Base-by-base conservation (phyloP, 2,797 vertebrate genomes). In the Sciurus carolinensis region DNA sequence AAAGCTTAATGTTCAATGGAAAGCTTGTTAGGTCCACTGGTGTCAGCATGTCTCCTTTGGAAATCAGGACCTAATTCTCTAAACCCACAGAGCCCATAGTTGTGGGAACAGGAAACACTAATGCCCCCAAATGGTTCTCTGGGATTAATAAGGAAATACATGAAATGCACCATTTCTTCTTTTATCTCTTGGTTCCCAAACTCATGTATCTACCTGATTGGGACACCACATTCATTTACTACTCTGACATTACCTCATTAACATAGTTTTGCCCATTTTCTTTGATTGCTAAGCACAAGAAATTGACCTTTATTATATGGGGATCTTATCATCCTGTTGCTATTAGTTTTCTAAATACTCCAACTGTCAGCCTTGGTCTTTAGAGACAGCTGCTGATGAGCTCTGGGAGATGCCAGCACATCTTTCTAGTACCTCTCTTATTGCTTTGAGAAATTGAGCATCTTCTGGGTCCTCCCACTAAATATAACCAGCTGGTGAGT, bases 401-500 rank as follows among this genome's bases (percentile, higher is more conserved):
- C 50, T 66, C 81, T 54, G 22, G 72, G 69, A 90, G 64, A 75
- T 75, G 28, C 17, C 4, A 3, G 6, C 73, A 9, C 39, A 69
- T 83, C 69, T 94, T 89, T 36, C 64, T 82, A 59, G 57, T 44
- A 24, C 7, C 1, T 77, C 52, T 95, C 73, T 80, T 92, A 91
- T 85, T 96, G 90, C 90, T 94, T 93, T 94, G 92, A 96, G 87
- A 95, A 90, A 67, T 12, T 42, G 28, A 85, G 73, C n/a, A 47
- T 79, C 67, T 88, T 93, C 85, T 71, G 92, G 92, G 87, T 88
- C 33, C 42, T 75, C 75, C 73, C 59, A 72, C 42, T 57, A 88
- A 87, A 72, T 66, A 69, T 26, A 84, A 89, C 73, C 90, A 96
- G 81, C 73, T 97, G 87, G 90, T 90, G 59, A 66, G 33, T 77